Evolutionary conservation across 2,888 invertebrate species (phyloP).

Genomic region (Lasioglossum morio): DNA sequence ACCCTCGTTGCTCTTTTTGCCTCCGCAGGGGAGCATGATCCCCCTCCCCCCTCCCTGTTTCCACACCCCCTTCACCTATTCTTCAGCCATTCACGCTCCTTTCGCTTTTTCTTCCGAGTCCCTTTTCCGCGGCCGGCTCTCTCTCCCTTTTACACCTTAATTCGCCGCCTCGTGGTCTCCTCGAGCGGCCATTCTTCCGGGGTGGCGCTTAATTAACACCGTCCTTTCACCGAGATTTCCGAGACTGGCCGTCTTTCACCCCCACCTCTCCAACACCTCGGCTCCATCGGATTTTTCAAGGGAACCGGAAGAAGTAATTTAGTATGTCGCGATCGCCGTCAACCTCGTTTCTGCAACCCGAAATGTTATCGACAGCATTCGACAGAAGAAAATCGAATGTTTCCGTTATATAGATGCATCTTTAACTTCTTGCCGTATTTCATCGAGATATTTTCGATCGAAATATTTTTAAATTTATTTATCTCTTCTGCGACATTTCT

Average conservation of each 20-base stretch:
- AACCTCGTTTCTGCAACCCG: background rate
- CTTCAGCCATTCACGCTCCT: constrained; percentile 19
- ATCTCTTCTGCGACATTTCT: too few relatives aligned
- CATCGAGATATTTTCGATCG: too few relatives aligned
- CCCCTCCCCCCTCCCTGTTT: background rate
- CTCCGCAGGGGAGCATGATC: background rate
- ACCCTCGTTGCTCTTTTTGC: constrained; percentile 43
- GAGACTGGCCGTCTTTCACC: constrained; percentile 29
- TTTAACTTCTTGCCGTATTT: too few relatives aligned
- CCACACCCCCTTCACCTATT: background rate
- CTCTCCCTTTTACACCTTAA: constrained; percentile 53
- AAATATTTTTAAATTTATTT: too few relatives aligned
- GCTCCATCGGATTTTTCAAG: constrained; percentile 13
- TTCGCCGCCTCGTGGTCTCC: constrained; percentile 37
- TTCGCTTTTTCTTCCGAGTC: constrained; percentile 31
- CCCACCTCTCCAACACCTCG: background rate
- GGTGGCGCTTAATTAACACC: constrained; percentile 79
- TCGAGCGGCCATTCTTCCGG: constrained; percentile 72
- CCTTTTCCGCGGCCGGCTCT: constrained; percentile 9
- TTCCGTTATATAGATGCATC: background rate
- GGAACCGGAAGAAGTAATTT: constrained; percentile 46
- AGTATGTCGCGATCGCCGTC: background rate
- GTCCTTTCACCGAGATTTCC: constrained; percentile 75
- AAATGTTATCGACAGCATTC: background rate
- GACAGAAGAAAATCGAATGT: background rate